phyloP scores from a whole-genome alignment of 2,113 vertebrate species.

The Cyrtonyx montezumae region DNA sequence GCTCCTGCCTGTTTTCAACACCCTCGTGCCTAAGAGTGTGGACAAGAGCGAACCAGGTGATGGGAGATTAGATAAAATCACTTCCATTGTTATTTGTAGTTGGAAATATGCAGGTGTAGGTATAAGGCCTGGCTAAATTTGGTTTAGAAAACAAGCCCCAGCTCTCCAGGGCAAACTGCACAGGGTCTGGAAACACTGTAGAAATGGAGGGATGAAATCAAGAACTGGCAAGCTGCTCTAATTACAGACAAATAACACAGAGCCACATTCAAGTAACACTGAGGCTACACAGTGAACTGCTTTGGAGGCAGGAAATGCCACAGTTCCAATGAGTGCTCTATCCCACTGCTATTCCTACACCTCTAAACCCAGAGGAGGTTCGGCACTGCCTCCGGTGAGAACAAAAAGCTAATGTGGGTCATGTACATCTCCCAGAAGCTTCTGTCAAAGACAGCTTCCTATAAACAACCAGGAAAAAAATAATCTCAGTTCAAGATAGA shows the following conservation, averaged over 20 bases:
- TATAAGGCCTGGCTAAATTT: background rate
- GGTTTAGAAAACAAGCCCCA: constrained; percentile 7
- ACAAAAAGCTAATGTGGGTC: background rate
- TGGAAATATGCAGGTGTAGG: constrained; percentile 55
- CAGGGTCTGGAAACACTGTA: background rate
- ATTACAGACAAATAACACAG: constrained; percentile 27
- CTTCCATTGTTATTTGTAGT: constrained; percentile 55
- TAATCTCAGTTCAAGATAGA: background rate
- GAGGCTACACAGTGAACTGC: background rate
- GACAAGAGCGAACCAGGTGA: constrained; percentile 55
- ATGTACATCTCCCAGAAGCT: background rate
- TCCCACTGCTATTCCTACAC: background rate
- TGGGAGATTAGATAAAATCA: constrained; percentile 67
- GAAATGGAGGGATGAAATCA: background rate
- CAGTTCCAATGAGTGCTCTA: background rate
- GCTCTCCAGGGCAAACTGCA: constrained; percentile 22
- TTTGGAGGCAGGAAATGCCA: background rate
- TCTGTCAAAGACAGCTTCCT: background rate
- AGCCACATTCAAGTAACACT: background rate
- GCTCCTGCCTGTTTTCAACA: constrained; percentile 34
- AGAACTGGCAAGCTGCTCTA: constrained; percentile 34
- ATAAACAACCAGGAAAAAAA: background rate
- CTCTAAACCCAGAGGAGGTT: background rate
- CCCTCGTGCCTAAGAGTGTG: constrained; percentile 21
- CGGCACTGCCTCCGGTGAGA: rapidly evolving